Evolutionary conservation across 2,113 vertebrate genomes (phyloP).

Genomic region (Bagarius yarrelli): DNA sequence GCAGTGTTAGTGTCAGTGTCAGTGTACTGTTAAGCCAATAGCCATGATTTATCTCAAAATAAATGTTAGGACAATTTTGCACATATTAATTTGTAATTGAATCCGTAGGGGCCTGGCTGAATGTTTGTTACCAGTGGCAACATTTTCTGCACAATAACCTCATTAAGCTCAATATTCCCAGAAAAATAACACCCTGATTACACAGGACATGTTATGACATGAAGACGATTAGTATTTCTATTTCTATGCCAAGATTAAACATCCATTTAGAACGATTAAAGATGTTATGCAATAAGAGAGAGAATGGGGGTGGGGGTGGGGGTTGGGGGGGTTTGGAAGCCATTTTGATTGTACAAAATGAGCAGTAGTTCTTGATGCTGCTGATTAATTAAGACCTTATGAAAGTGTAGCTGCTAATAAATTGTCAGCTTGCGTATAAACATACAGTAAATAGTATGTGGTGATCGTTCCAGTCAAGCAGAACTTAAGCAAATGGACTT

Average conservation of each 20-base stretch:
- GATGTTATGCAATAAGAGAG: not conserved
- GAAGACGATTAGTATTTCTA: conserved; percentile 15
- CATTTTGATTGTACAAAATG: not conserved
- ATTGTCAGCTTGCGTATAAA: not conserved
- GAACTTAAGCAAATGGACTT: not conserved
- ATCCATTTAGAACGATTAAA: conserved; percentile 3
- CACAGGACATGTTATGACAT: conserved; percentile 5
- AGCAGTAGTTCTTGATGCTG: too few relatives aligned
- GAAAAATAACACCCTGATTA: conserved; percentile 13
- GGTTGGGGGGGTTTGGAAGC: too few relatives aligned
- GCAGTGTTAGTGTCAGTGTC: not conserved
- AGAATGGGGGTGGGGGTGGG: too few relatives aligned
- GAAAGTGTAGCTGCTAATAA: not conserved
- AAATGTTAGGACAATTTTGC: conserved; percentile 18
- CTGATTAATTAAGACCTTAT: not conserved
- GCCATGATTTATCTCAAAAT: conserved; percentile 29
- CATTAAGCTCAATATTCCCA: conserved; percentile 12
- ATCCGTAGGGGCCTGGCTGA: not conserved
- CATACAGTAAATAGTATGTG: not conserved
- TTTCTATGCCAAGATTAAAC: not conserved
- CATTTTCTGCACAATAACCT: conserved; percentile 18
- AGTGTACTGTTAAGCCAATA: not conserved
- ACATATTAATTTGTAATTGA: conserved; percentile 20
- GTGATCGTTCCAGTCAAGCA: not conserved
- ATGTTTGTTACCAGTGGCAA: conserved; percentile 11